Evolutionary conservation across 2,113 vertebrate species (phyloP), one percentile per base, ranked within the genome.

Genomic region (Malurus alboscapulatus): DNA sequence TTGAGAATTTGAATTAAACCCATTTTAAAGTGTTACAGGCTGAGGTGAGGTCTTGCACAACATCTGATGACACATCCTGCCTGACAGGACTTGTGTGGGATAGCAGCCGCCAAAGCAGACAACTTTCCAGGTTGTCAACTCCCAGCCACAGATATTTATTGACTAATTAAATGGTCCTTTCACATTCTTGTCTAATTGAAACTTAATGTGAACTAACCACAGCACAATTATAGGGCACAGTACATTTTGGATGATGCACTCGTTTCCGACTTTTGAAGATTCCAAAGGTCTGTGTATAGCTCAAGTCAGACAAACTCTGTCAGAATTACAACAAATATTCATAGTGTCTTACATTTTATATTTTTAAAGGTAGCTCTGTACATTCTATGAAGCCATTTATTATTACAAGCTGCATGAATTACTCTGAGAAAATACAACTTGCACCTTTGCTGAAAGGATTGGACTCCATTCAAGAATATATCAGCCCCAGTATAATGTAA

Each of bases 141-240:
- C 94, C 90, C 74, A 84, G 90, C 10, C 26, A 94, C 71, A 85
- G 94, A 93, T 95, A 96, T 87, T 87, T 94, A 93, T 94, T 89
- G 96, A 95, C 92, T 94, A 90, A 95, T 94, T 95, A 97, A 97
- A 96, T 38, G 67, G 71, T 92, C 96, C 93, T 96, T 96, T 97
- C 97, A 96, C 91, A 97, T 97, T 96, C 95, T 93, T 95, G 91
- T 93, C 94, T 96, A 94, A 96, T 89, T 96, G 96, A 96, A 92
- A 96, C 87, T 95, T 97, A 92, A 97, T 85, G 97, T 93, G 97
- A 94, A 90, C 63, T 92, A 96, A 97, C 90, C 88, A 73, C 32
- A 73, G 81, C 62, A 76, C 87, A 92, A 88, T 88, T 89, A 81
- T 10, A 44, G 58, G 12, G 67, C 68, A 90, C 30, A 72, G 71